Conservation (phyloP, 1,140 invertebrate species). For the Contarinia nasturtii region DNA sequence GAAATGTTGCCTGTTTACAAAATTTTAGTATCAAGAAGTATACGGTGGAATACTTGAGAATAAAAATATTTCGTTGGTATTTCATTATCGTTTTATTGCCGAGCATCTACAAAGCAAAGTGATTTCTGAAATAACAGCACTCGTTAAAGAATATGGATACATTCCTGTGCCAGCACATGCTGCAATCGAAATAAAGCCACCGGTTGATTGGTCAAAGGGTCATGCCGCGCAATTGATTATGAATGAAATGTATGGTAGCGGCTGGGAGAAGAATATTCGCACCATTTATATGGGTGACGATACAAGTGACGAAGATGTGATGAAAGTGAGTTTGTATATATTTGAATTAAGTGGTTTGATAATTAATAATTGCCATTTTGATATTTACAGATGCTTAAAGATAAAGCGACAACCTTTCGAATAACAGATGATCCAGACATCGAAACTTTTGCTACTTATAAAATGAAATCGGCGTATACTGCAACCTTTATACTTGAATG, state of each 20-base stretch:
- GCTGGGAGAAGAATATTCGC: slow-evolving; percentile 67
- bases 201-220: slow-evolving; percentile 79
- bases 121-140: slow-evolving; percentile 37
- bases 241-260: slow-evolving; percentile 64
- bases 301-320: slow-evolving; percentile 76
- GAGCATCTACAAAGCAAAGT: slow-evolving; percentile 36
- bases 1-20: no score
- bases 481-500: slow-evolving; percentile 73
- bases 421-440: slow-evolving; percentile 61
- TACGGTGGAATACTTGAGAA: slow-evolving; percentile 46
- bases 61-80: slow-evolving; percentile 70
- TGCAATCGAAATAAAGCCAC: slow-evolving; percentile 71
- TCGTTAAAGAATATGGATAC: slow-evolving; percentile 60
- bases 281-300: slow-evolving; percentile 82
- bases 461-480: slow-evolving; percentile 65
- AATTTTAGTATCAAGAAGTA: background rate
- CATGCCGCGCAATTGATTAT: slow-evolving; percentile 74
- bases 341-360: no score
- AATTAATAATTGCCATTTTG: no score
- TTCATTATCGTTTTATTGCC: slow-evolving; percentile 69
- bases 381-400: slow-evolving; percentile 45
- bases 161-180: slow-evolving; percentile 56
- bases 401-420: slow-evolving; percentile 73
- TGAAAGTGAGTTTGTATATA: slow-evolving; percentile 35
- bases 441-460: slow-evolving; percentile 61